Conservation (phyloP, 53 echinoderm and acorn worm species). For the Glandiceps talaboti region DNA sequence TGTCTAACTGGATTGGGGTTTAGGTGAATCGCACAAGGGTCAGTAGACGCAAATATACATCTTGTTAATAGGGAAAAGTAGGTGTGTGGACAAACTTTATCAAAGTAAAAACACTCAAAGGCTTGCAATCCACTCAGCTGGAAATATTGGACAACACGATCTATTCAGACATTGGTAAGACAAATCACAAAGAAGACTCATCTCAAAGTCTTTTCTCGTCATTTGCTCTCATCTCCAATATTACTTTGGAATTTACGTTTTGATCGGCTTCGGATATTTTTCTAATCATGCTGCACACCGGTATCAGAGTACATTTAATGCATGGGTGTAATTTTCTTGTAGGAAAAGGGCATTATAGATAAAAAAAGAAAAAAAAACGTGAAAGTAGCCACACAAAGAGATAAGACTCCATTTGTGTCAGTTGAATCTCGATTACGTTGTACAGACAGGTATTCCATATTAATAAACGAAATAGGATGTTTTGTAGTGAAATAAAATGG, state of each 20-base stretch:
- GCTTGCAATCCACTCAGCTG: background rate
- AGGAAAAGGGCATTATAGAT: too few species aligned
- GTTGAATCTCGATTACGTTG: too few species aligned
- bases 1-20: too few species aligned
- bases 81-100: background rate
- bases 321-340: background rate
- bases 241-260: background rate
- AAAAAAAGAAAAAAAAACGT: too few species aligned
- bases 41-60: too few species aligned
- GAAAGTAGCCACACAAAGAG: too few species aligned
- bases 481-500: background rate
- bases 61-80: background rate
- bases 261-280: background rate
- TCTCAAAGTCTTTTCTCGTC: background rate
- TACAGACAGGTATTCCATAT: too few species aligned
- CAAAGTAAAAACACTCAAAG: background rate
- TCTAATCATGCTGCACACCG: background rate
- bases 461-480: background rate
- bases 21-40: too few species aligned
- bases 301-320: background rate
- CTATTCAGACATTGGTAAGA: background rate
- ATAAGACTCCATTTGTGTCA: too few species aligned
- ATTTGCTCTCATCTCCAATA: background rate
- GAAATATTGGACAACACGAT: background rate
- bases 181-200: background rate